Evolutionary conservation across 2,113 vertebrate genomes (phyloP).

Genomic region (Colius striatus): DNA sequence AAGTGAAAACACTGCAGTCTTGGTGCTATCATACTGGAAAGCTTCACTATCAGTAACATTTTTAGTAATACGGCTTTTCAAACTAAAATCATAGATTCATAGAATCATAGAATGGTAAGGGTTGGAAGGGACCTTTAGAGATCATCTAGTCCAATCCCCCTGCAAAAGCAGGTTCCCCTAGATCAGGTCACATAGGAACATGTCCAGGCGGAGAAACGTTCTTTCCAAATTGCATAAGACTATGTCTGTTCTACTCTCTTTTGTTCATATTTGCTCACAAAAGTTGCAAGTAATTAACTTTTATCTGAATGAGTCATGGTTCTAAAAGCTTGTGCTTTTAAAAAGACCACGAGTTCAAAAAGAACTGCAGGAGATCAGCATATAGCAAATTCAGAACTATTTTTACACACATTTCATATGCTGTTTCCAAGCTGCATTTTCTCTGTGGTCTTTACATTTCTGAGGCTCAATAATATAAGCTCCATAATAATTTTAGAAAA

Average conservation of each 20-base stretch:
- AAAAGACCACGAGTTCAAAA: background rate
- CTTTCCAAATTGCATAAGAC: conserved; percentile 31
- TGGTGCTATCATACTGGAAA: background rate
- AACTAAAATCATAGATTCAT: too few species aligned
- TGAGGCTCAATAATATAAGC: background rate
- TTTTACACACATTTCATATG: background rate
- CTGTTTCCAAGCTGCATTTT: background rate
- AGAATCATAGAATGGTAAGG: too few species aligned
- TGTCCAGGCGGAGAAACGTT: conserved; percentile 30
- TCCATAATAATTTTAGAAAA: background rate
- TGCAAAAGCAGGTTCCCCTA: too few species aligned
- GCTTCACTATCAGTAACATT: conserved; percentile 20
- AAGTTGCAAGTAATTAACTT: conserved; percentile 35
- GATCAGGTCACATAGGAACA: too few species aligned
- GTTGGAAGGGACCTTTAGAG: too few species aligned
- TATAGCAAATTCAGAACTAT: background rate
- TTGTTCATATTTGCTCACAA: conserved; percentile 32
- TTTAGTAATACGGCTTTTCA: conserved; percentile 41
- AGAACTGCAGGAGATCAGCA: background rate
- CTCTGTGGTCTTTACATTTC: background rate
- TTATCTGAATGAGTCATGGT: conserved; percentile 29
- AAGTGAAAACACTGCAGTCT: background rate
- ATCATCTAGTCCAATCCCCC: too few species aligned
- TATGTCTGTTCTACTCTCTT: background rate
- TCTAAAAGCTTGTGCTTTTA: conserved; percentile 37